Evolutionary conservation across 1,140 invertebrate species (phyloP).

Genomic region (Achroia grisella): DNA sequence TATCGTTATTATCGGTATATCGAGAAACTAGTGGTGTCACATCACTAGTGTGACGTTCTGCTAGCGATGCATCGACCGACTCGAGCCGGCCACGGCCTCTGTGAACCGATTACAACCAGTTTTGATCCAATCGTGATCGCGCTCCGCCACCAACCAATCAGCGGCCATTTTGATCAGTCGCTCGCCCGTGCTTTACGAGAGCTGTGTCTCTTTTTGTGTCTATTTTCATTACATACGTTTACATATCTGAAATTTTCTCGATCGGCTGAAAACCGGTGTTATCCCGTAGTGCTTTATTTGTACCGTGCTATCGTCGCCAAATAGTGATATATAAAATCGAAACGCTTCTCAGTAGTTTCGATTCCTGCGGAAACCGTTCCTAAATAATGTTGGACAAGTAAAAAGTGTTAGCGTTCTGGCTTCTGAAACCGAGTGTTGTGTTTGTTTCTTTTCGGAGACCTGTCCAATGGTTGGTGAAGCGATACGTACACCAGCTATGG

Average conservation of each 20-base stretch:
- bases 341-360: background rate
- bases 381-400: conserved; percentile 68
- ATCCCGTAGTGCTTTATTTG: conserved; percentile 19
- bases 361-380: background rate
- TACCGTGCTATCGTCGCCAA: background rate
- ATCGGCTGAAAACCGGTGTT: conserved; percentile 28
- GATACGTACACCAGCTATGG: conserved; percentile 50
- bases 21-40: conserved; percentile 16
- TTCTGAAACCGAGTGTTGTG: conserved; percentile 18
- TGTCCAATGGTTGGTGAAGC: conserved; percentile 62
- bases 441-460: conserved; percentile 14
- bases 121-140: conserved; percentile 52
- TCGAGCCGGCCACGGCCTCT: conserved; percentile 50
- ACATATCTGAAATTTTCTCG: conserved; percentile 24
- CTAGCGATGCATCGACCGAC: conserved; percentile 47
- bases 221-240: conserved; percentile 33
- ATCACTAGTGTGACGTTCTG: conserved; percentile 46
- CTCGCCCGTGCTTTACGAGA: conserved; percentile 29
- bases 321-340: background rate
- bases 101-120: conserved; percentile 60
- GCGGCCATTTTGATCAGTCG: conserved; percentile 45
- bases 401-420: conserved; percentile 15
- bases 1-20: conserved; percentile 33
- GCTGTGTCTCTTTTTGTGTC: conserved; percentile 33
- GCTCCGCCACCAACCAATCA: conserved; percentile 59